Conservation (phyloP, 2,888 invertebrate genomes). For the Ligdia adustata region DNA sequence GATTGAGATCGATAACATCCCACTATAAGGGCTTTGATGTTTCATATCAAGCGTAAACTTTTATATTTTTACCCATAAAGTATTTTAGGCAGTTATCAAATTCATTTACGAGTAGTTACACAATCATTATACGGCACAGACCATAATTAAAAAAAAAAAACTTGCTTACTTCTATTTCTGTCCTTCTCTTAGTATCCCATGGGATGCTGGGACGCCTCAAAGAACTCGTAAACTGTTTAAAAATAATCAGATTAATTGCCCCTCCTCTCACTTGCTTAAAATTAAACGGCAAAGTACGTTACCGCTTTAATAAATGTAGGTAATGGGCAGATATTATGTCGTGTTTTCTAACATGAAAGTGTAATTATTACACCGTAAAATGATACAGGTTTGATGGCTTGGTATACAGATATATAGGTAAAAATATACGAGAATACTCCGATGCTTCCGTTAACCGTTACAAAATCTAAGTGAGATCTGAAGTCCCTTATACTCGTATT, state of each 20-base stretch:
- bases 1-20: constrained; percentile 58
- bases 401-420: not conserved
- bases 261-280: constrained; percentile 43
- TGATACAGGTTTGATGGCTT: not conserved
- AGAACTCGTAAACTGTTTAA: constrained; percentile 53
- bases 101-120: no score
- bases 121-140: no score
- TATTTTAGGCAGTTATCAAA: no score
- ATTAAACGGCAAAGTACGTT: constrained; percentile 42
- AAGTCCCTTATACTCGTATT: no score
- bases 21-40: constrained; percentile 63
- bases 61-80: no score
- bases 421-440: not conserved
- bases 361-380: constrained; percentile 14
- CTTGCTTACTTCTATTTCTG: no score
- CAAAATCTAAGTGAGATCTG: not conserved
- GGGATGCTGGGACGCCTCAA: constrained; percentile 26
- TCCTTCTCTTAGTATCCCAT: constrained; percentile 25
- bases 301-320: constrained; percentile 18
- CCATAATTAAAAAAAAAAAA: no score
- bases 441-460: not conserved
- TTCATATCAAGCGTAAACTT: constrained; percentile 36
- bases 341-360: constrained; percentile 14
- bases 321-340: constrained; percentile 8
- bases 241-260: constrained; percentile 57